Base-by-base conservation (phyloP, 2,113 vertebrate species). In the Hemibagrus wyckioides region DNA sequence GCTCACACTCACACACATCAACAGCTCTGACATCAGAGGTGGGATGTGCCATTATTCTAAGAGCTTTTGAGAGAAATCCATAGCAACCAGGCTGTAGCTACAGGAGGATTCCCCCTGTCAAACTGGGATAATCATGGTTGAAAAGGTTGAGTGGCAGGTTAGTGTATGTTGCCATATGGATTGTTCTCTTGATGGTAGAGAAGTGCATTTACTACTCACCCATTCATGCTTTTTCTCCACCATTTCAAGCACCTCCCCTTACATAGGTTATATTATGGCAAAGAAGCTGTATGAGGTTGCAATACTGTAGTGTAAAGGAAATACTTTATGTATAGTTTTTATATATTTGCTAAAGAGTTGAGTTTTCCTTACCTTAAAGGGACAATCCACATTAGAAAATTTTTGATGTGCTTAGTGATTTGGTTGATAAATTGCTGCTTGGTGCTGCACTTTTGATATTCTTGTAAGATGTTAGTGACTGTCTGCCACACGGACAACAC, bases 1-100 rank as follows among this genome's bases (percentile, higher is more conserved):
- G 63, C 77, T 50, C 83, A 41, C 79, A 41, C 61, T 59, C 84
- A 82, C 82, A 84, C 87, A 88, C 88, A 90, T 90, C 88, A 85
- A 88, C 91, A 89, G 91, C 93, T 86, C 93, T 95, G 95, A 96
- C 95, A 95, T 96, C 95, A 95, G 91, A 91, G 92, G 94, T 94
- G 93, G 95, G 95, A 94, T 89, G 95, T 93, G 94, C 91, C 90
- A 89, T 93, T 93, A 92, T 83, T 92, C 90, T 87, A 89, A 93
- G 94, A 92, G 93, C 94, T 94, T 95, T 93, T 91, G 91, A 94
- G 92, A 93, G 87, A 95, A 94, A 94, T 93, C 95, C 95, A 96
- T 95, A 95, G 95, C 94, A 96, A 96, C 95, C 90, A 82, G 77
- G 90, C 89, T 91, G 84, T 83, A 90, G 80, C 85, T 50, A 92